phyloP scores from a whole-genome alignment of 2,113 vertebrate species.

The Drymodes brunneopygia region DNA sequence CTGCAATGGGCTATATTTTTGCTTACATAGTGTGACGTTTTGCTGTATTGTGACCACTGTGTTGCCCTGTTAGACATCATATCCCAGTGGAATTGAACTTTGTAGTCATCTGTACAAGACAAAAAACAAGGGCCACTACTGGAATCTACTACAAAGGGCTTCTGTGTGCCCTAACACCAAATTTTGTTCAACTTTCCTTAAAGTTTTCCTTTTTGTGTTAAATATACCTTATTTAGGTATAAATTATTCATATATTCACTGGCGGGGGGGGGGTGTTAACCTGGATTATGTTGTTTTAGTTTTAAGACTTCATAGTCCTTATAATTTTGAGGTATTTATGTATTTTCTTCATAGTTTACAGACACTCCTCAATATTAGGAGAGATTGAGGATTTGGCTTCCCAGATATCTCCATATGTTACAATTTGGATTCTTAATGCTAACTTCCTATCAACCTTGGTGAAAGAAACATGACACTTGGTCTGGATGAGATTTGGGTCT shows the following conservation, averaged over 20 bases:
- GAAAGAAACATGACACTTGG: not conserved
- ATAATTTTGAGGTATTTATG: slow-evolving; percentile 69
- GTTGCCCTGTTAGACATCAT: slow-evolving; percentile 60
- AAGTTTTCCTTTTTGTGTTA: slow-evolving; percentile 74
- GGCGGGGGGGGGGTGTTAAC: slow-evolving; percentile 60
- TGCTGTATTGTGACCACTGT: slow-evolving; percentile 65
- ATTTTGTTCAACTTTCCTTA: slow-evolving; percentile 64
- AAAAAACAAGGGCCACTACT: slow-evolving; percentile 42
- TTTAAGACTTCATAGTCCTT: slow-evolving; percentile 68
- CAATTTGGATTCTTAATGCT: slow-evolving; percentile 78
- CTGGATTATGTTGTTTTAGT: slow-evolving; percentile 73
- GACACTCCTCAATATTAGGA: slow-evolving; percentile 68
- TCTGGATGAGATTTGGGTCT: not conserved
- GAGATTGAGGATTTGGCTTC: slow-evolving; percentile 67
- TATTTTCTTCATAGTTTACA: slow-evolving; percentile 73
- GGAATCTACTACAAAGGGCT: slow-evolving; percentile 59
- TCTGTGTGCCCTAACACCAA: slow-evolving; percentile 56
- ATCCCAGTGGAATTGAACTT: slow-evolving; percentile 35
- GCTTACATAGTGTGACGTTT: slow-evolving; percentile 35
- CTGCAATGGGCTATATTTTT: slow-evolving; percentile 58
- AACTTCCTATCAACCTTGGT: slow-evolving; percentile 81
- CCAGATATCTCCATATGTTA: slow-evolving; percentile 63
- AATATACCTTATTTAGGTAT: slow-evolving; percentile 77
- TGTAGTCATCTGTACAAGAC: slow-evolving; percentile 45
- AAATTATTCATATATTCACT: slow-evolving; percentile 78